Conservation (phyloP, 2,797 vertebrate genomes). For the Acomys russatus region DNA sequence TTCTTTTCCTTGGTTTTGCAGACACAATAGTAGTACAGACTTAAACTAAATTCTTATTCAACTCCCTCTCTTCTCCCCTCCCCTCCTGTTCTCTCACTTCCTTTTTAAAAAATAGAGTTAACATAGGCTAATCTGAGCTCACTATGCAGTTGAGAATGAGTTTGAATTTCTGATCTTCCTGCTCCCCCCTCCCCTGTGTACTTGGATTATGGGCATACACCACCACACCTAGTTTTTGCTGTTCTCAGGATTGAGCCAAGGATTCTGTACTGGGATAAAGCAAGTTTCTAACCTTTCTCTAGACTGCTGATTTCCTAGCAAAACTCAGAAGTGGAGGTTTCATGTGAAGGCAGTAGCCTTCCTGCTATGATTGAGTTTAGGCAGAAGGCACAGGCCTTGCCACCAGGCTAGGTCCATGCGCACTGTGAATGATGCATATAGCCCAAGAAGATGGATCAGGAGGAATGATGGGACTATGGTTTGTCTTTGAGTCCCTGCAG, state of each 20-base stretch:
- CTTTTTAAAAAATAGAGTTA: not conserved
- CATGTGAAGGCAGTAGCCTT: slow-evolving; percentile 3
- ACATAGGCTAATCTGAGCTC: not conserved
- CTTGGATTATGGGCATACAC: not conserved
- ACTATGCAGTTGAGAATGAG: not conserved
- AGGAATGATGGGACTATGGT: not conserved
- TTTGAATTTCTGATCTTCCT: not conserved
- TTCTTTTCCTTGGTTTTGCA: not conserved
- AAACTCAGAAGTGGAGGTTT: slow-evolving; percentile 4
- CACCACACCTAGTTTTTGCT: not conserved
- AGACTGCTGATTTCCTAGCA: slow-evolving; percentile 27
- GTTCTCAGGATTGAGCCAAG: not conserved
- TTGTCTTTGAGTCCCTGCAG: not conserved
- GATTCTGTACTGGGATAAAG: not conserved
- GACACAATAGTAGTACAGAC: not conserved
- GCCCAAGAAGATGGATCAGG: not conserved
- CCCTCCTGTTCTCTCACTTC: not conserved
- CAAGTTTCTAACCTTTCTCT: not conserved
- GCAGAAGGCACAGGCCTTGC: not conserved
- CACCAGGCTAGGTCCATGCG: not conserved
- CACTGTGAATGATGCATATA: not conserved
- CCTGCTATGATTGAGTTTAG: not conserved
- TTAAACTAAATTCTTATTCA: not conserved
- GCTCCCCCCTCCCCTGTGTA: not conserved
- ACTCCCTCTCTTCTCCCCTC: not conserved